Conservation (phyloP, 2,113 vertebrate genomes). For the Ctenodactylus gundi region DNA sequence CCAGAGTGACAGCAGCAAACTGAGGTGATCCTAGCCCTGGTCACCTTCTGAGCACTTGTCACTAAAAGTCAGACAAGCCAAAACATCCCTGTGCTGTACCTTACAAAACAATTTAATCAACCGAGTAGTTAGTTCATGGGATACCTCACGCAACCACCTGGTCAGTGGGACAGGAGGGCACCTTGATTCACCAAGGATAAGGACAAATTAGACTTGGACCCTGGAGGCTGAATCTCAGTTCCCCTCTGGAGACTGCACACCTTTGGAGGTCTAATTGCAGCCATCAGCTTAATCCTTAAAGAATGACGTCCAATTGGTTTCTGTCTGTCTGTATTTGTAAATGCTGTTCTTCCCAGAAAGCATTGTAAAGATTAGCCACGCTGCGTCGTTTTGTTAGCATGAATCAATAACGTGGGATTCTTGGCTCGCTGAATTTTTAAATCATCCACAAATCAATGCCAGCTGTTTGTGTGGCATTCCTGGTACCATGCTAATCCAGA, state of each 20-base stretch:
- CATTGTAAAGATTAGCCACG: conserved; percentile 64
- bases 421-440: conserved; percentile 63
- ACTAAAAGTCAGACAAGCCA: background rate
- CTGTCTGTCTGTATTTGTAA: conserved; percentile 70
- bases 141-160: background rate
- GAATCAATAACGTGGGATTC: conserved; percentile 71
- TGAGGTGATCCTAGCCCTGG: background rate
- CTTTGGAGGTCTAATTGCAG: conserved; percentile 49
- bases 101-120: conserved; percentile 28
- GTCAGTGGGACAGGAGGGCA: background rate
- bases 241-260: background rate
- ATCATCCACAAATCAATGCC: conserved; percentile 70
- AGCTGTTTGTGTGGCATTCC: conserved; percentile 31
- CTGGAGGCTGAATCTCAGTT: background rate
- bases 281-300: conserved; percentile 55
- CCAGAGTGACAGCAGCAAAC: background rate
- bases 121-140: background rate
- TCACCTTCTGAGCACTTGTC: background rate
- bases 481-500: conserved; percentile 56
- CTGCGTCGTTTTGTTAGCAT: conserved; percentile 53
- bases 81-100: background rate
- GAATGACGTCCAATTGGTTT: conserved; percentile 62
- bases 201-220: background rate
- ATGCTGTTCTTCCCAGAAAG: conserved; percentile 66
- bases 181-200: background rate